Evolutionary conservation across 2,113 vertebrate genomes (phyloP).

Genomic region (pig (Sus scrofa)): T2T-Sscrofa CM000818.6:46678001-46678500

Average conservation of each 20-base stretch:
- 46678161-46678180: neutral
- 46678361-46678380: constrained; percentile 6
- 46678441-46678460: constrained; percentile 11
- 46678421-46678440: neutral
- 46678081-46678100: neutral
- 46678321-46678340: constrained; percentile 37
- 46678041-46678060: neutral
- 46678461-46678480: neutral
- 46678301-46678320: constrained; percentile 46
- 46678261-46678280: neutral
- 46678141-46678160: neutral
- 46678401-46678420: neutral
- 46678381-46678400: constrained; percentile 23
- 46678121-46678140: constrained; percentile 4
- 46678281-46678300: constrained; percentile 13
- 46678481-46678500: neutral
- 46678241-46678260: constrained; percentile 3
- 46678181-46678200: constrained; percentile 29
- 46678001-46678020: neutral
- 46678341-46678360: neutral
- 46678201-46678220: neutral
- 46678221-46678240: neutral
- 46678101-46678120: constrained; percentile 52
- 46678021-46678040: neutral
- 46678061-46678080: neutral